These are phyloP conservation scores for Progne subis DNA, from an alignment of 2,113 vertebrate genomes.

Conservation along the genomic window DNA sequence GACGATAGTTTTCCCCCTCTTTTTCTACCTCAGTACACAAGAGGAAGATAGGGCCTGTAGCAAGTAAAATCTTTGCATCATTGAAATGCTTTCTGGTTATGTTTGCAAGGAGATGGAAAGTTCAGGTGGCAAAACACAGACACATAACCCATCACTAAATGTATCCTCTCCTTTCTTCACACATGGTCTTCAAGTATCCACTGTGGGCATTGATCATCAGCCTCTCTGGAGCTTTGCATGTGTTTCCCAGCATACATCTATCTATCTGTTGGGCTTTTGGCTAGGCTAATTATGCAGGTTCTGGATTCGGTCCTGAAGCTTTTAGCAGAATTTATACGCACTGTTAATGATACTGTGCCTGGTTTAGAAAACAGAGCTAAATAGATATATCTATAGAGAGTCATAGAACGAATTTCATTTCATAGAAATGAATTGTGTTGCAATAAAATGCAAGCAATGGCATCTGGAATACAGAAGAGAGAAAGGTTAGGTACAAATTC, in stretches of 20 bases:
- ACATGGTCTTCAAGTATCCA: not conserved
- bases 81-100: not conserved
- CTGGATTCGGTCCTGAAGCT: constrained; percentile 4
- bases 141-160: not conserved
- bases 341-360: not conserved
- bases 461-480: not conserved
- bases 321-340: not conserved
- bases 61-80: not conserved
- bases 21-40: not conserved
- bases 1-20: not conserved
- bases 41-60: not conserved
- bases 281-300: not conserved
- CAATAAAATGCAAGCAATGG: not conserved
- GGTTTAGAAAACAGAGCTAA: constrained; percentile 23
- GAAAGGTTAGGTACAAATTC: constrained; percentile 13
- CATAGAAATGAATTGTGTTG: not conserved
- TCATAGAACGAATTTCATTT: not conserved
- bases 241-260: not conserved
- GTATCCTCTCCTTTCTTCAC: not conserved
- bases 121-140: not conserved
- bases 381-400: not conserved
- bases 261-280: not conserved
- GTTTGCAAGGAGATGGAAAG: not conserved
- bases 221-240: not conserved
- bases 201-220: not conserved